phyloP scores from a whole-genome alignment of 2,797 vertebrate species.

The Centroberyx gerrardi region DNA sequence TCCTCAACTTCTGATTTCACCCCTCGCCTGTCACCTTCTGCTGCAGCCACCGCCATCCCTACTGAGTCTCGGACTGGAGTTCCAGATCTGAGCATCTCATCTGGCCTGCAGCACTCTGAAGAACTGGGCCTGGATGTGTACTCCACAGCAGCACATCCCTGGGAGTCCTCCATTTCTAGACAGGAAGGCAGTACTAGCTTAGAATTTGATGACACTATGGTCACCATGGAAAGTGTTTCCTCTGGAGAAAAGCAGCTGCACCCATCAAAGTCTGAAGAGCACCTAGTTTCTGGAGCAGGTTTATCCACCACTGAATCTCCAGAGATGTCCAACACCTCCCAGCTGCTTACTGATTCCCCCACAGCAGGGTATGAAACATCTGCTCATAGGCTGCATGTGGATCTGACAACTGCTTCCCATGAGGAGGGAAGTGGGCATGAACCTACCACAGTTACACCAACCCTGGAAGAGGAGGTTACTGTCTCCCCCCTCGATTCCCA shows the following conservation, averaged over 20 bases:
- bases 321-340: conserved; percentile 45
- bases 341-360: conserved; percentile 25
- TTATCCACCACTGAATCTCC: conserved; percentile 48
- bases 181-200: conserved; percentile 74
- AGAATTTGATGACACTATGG: conserved; percentile 59
- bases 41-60: conserved; percentile 14
- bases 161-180: conserved; percentile 58
- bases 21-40: conserved; percentile 26
- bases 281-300: conserved; percentile 34
- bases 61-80: conserved; percentile 30
- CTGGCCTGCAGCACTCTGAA: conserved; percentile 29
- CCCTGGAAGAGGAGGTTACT: conserved; percentile 60
- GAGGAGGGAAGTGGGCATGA: conserved; percentile 77
- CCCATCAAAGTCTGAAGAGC: conserved; percentile 34
- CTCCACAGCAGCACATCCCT: conserved; percentile 48
- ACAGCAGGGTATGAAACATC: conserved; percentile 44
- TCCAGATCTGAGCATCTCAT: conserved; percentile 18
- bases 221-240: conserved; percentile 43
- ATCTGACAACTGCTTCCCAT: conserved; percentile 42
- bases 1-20: conserved; percentile 29
- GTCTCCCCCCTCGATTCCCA: conserved; percentile 66
- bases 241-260: conserved; percentile 52
- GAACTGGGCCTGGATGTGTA: conserved; percentile 37
- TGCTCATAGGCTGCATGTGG: conserved; percentile 50
- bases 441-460: conserved; percentile 25